Conservation (phyloP, 2,113 vertebrate genomes). For the Amblyopsis rosae region DNA sequence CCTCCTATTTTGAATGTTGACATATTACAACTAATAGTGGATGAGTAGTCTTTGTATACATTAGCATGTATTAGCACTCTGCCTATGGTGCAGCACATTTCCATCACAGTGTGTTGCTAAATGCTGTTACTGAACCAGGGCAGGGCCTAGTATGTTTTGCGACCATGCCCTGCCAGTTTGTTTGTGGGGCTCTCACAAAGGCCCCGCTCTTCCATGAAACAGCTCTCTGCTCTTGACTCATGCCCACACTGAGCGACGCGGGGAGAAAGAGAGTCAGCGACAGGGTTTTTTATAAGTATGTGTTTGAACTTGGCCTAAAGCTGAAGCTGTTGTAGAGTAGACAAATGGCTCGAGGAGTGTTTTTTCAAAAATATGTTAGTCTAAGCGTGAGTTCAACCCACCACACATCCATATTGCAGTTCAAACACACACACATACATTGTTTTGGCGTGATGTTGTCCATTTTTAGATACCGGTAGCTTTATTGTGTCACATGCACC, state of each 20-base stretch:
- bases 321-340: conserved; percentile 3
- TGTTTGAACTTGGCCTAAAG: conserved; percentile 8
- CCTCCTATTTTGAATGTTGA: too few species aligned
- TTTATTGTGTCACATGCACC: conserved; percentile 31
- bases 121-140: conserved; percentile 9
- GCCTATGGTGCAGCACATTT: not conserved
- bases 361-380: conserved; percentile 6
- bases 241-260: conserved; percentile 14
- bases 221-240: conserved; percentile 17
- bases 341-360: conserved; percentile 10
- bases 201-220: conserved; percentile 24
- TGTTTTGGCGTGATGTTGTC: conserved; percentile 28
- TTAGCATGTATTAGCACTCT: not conserved
- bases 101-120: not conserved
- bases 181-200: conserved; percentile 36
- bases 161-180: conserved; percentile 11
- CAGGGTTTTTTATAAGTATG: conserved; percentile 1
- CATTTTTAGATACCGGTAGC: conserved; percentile 8
- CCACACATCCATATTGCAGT: not conserved
- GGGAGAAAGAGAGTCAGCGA: not conserved
- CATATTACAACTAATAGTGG: too few species aligned
- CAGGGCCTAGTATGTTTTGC: conserved; percentile 13
- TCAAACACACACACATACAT: conserved; percentile 2
- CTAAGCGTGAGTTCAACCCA: conserved; percentile 7
- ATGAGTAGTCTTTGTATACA: too few species aligned